phyloP scores from a whole-genome alignment of 2,113 vertebrate genomes.

The Zosterops japonicus region DNA sequence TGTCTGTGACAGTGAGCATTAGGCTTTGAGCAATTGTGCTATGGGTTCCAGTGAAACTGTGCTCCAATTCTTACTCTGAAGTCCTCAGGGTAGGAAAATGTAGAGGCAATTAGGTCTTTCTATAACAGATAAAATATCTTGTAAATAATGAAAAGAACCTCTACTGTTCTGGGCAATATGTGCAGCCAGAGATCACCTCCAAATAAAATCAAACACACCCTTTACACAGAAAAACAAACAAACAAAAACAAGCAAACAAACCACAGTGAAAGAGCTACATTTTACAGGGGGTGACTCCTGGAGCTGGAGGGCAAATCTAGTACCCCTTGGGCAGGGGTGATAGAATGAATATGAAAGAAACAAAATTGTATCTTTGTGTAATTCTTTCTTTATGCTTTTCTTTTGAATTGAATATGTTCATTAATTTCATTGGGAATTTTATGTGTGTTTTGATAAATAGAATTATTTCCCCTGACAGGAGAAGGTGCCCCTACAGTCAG shows the following conservation, averaged over 20 bases:
- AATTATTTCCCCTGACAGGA: background rate
- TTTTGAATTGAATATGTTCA: background rate
- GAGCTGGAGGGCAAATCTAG: background rate
- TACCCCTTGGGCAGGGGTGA: background rate
- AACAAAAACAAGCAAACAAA: too few species aligned
- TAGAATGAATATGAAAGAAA: background rate
- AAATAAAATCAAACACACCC: background rate
- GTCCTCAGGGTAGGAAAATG: background rate
- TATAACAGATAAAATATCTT: background rate
- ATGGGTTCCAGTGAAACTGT: background rate
- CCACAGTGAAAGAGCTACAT: background rate
- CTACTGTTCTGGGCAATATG: background rate
- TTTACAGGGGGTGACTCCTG: background rate
- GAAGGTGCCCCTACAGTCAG: background rate
- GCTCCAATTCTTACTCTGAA: background rate
- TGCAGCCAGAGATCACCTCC: background rate
- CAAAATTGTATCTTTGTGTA: background rate
- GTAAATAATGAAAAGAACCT: background rate
- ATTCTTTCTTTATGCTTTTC: background rate
- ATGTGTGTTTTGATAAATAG: background rate
- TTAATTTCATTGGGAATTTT: constrained; percentile 10
- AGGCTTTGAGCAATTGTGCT: constrained; percentile 8
- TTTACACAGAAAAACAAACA: background rate
- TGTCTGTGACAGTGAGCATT: constrained; percentile 17
- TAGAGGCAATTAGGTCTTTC: background rate